phyloP scores from a whole-genome alignment of 2,888 invertebrate species.

The Mantis religiosa region DNA sequence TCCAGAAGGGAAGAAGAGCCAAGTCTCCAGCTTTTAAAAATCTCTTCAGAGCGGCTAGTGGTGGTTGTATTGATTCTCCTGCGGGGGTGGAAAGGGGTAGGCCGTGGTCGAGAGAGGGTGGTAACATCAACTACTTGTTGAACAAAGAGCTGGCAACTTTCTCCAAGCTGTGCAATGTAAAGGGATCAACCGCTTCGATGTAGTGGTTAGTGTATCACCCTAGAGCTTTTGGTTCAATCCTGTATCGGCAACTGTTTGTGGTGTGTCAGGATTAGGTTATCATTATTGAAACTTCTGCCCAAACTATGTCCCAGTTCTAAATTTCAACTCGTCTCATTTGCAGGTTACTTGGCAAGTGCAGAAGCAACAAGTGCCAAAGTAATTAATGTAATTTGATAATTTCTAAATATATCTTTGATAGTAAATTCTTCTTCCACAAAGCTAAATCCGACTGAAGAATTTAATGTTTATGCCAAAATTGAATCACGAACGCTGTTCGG shows the following conservation, averaged over 20 bases:
- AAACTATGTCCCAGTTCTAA: too few species aligned
- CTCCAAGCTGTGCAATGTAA: neutral
- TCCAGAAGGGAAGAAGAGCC: neutral
- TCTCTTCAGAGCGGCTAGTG: neutral
- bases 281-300: neutral
- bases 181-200: neutral
- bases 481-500: too few species aligned
- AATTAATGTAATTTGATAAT: too few species aligned
- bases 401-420: too few species aligned
- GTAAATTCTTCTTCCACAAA: too few species aligned
- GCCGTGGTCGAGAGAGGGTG: neutral
- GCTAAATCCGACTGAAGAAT: too few species aligned
- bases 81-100: neutral
- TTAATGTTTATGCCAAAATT: too few species aligned
- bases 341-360: too few species aligned
- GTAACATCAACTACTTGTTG: slow-evolving; percentile 3
- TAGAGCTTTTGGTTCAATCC: neutral
- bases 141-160: neutral
- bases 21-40: neutral
- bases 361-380: too few species aligned
- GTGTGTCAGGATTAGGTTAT: neutral
- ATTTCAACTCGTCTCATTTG: too few species aligned
- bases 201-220: neutral
- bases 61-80: neutral
- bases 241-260: neutral